Evolutionary conservation across 2,797 vertebrate species (phyloP), one percentile per base, ranked within the genome.

Genomic region (Crotalus adamanteus): DNA sequence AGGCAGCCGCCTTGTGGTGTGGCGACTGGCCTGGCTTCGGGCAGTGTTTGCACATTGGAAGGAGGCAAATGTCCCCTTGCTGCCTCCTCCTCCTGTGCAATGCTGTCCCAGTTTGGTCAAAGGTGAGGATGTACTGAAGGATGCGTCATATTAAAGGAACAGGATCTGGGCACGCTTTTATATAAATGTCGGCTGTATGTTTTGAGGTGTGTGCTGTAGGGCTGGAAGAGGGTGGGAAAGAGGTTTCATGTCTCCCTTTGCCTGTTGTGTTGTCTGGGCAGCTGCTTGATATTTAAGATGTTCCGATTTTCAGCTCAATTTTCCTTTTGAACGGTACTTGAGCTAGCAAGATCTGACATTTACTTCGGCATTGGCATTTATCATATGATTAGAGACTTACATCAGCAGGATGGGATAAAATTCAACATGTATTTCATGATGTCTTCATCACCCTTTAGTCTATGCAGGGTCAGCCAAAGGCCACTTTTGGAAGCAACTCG

Each of bases 1-100:
- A 2, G 0, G 55, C 42, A 47, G 31, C 7, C 0, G 3, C 28
- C 14, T n/a, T 0, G 2, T 5, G 9, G 20, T n/a, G 42, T 53
- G 47, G 88, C 1, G 60, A 3, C 16, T 20, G 14, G 16, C 28
- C 42, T 20, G 3, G 8, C 28, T 26, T 28, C 6, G 61, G 8
- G 51, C 53, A 89, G 61, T 0, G 22, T 22, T 22, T 14, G 51
- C 65, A 42, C 13, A 9, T 14, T 57, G 94, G 31, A 20, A 90
- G 47, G 89, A 0, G 0, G 2, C 89, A 63, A 94, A 89, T 18
- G 83, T 78, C 86, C 59, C 89, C 57, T 25, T 28, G 1, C 31
- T 14, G 3, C 6, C 60, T 86, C 90, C 90, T 89, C 9, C 1
- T 5, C 31, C 85, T 25, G 28, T 89, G 92, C 88, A 87, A 73